Percentiles rank a stretch among this genome's conserved stretches.
phyloP scores from a whole-genome alignment of 2,888 invertebrate genomes.

The Cecidostiba fungosa region DNA sequence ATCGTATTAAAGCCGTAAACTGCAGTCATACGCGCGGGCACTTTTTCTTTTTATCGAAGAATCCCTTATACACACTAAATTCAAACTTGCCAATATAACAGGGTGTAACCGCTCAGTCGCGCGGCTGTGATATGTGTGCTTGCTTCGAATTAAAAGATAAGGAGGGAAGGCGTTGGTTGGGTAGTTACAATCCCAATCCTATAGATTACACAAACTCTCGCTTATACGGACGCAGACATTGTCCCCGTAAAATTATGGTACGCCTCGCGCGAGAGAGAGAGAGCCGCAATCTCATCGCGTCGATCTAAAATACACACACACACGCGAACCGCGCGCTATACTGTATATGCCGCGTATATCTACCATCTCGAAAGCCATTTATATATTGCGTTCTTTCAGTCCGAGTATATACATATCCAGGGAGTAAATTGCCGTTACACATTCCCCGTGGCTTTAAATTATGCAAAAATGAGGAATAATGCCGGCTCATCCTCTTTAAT shows the following conservation, averaged over 20 bases:
- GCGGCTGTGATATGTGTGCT: not conserved
- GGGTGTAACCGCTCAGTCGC: not conserved
- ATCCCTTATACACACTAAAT: not conserved
- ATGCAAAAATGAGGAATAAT: not conserved
- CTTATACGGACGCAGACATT: not conserved
- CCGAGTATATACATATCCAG: not conserved
- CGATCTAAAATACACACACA: not conserved
- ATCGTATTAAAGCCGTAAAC: not conserved
- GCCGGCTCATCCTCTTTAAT: not conserved
- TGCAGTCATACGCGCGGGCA: too few species aligned
- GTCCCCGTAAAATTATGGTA: not conserved
- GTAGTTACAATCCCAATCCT: not conserved
- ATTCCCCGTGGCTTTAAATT: not conserved
- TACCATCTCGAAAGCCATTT: constrained; percentile 8
- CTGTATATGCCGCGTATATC: not conserved
- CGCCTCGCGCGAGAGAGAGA: not conserved
- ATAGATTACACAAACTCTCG: not conserved
- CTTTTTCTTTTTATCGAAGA: not conserved
- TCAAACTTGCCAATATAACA: constrained; percentile 4
- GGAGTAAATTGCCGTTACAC: constrained; percentile 11
- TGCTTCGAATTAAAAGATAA: constrained; percentile 5
- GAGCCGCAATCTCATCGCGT: constrained; percentile 18
- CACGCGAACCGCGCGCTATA: not conserved
- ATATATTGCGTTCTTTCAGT: constrained; percentile 21
- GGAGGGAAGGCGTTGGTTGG: not conserved